Evolutionary conservation across 2,113 vertebrate genomes (phyloP).

Genomic region (Upupa epops): DNA sequence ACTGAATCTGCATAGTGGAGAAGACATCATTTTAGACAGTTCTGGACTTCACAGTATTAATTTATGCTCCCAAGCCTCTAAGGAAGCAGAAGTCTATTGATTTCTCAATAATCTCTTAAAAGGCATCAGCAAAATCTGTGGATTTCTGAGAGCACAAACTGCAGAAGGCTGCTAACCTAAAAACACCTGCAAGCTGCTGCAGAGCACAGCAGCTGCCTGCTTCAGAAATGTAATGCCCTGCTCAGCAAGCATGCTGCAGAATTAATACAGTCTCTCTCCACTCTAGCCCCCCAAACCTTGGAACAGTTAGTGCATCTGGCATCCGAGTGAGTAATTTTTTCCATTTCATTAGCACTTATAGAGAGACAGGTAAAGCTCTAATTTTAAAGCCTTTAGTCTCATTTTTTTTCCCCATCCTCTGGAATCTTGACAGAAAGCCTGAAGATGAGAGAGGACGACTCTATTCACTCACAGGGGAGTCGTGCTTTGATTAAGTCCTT

Average conservation of each 20-base stretch:
- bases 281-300: neutral
- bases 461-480: neutral
- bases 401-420: neutral
- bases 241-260: neutral
- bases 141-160: neutral
- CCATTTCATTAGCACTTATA: neutral
- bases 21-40: neutral
- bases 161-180: neutral
- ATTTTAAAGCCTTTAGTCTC: neutral
- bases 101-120: neutral
- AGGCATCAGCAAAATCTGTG: neutral
- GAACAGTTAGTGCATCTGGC: neutral
- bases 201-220: neutral
- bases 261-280: neutral
- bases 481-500: neutral
- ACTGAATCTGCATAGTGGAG: neutral
- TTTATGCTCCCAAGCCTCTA: neutral
- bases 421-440: neutral
- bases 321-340: neutral
- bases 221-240: neutral
- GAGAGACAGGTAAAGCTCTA: conserved; percentile 2
- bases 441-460: neutral
- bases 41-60: neutral
- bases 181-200: neutral
- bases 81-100: neutral